Evolutionary conservation across 2,797 vertebrate species (phyloP).

Genomic region (Microcaecilia unicolor): DNA sequence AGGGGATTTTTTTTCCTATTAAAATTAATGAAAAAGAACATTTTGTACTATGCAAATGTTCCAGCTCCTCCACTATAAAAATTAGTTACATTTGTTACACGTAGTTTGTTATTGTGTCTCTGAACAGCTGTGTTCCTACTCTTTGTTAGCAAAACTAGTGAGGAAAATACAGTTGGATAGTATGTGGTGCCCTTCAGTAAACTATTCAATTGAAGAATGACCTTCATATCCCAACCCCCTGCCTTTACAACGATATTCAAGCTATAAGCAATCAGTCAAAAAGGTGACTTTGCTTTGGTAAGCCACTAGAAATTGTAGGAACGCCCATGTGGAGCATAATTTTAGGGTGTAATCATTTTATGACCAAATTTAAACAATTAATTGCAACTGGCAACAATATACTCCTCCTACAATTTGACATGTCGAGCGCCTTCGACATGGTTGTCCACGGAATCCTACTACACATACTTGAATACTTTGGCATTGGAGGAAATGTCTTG

Average conservation of each 20-base stretch:
- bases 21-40: conserved; percentile 52
- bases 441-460: no score
- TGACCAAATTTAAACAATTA: no score
- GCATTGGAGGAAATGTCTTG: no score
- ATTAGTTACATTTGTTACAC: conserved; percentile 30
- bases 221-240: conserved; percentile 58
- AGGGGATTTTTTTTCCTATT: conserved; percentile 49
- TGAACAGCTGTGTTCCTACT: conserved; percentile 36
- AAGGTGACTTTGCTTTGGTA: conserved; percentile 38
- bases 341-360: no score
- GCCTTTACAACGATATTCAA: conserved; percentile 41
- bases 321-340: conserved; percentile 26
- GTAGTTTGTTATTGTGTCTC: conserved; percentile 34
- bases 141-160: conserved; percentile 47
- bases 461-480: no score
- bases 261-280: conserved; percentile 34
- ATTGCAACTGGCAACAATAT: no score
- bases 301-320: conserved; percentile 44
- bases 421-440: no score
- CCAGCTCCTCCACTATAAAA: conserved; percentile 49
- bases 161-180: conserved; percentile 47
- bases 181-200: conserved; percentile 48
- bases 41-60: conserved; percentile 51
- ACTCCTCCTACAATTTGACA: no score
- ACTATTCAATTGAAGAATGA: conserved; percentile 63